A percentile compares a stretch with the other conserved stretches of the same genome.
These are phyloP conservation scores for Macroteleia sp. DNA, from an alignment of 2,888 invertebrate species.

Conservation along the genomic window DNA sequence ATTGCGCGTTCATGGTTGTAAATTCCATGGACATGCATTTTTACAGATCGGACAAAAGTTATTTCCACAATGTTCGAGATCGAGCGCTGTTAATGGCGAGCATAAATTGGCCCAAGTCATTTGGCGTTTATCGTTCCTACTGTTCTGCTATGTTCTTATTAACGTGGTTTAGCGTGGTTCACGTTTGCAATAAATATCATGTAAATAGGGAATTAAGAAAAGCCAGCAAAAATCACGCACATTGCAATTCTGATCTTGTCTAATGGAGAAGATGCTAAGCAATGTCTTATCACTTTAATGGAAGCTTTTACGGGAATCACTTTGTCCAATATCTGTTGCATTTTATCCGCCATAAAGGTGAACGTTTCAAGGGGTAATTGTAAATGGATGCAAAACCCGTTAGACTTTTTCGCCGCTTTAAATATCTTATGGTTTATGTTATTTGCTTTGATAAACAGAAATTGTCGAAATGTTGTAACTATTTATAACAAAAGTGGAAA, in stretches of 20 bases:
- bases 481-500: no score
- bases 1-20: constrained; percentile 32
- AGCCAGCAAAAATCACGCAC: constrained; percentile 24
- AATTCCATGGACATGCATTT: constrained; percentile 29
- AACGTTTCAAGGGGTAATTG: constrained; percentile 38
- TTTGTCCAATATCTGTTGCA: constrained; percentile 55
- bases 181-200: constrained; percentile 36
- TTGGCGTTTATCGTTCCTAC: constrained; percentile 43
- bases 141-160: constrained; percentile 31
- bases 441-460: constrained; percentile 20
- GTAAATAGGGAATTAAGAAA: constrained; percentile 51
- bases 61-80: constrained; percentile 46
- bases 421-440: constrained; percentile 10
- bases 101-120: constrained; percentile 40
- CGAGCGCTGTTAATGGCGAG: constrained; percentile 30
- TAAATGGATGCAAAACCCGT: constrained; percentile 37
- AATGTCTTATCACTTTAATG: constrained; percentile 50
- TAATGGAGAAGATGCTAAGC: constrained; percentile 56
- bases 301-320: constrained; percentile 57
- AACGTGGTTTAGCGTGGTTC: background rate
- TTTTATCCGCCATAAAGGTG: constrained; percentile 33
- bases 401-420: constrained; percentile 17
- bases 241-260: constrained; percentile 21
- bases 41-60: constrained; percentile 40
- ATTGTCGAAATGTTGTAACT: background rate